Evolutionary conservation across 2,797 vertebrate species (phyloP).

Genomic region (Spinus pinus): DNA sequence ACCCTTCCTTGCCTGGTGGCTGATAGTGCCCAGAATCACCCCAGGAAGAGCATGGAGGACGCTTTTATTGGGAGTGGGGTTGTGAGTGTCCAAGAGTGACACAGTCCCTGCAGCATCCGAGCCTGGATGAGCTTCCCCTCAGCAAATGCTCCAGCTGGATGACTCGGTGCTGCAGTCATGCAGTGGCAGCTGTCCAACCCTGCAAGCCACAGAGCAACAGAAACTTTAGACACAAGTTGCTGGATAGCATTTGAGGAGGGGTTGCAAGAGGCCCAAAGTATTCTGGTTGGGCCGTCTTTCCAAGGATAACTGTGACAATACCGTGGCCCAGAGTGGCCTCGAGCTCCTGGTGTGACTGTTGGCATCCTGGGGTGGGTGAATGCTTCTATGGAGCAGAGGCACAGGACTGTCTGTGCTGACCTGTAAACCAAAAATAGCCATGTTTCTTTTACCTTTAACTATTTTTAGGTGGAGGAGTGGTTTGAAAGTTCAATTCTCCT

Average conservation of each 20-base stretch:
- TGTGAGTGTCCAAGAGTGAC: neutral
- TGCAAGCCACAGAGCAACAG: neutral
- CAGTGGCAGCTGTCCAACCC: neutral
- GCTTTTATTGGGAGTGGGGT: fast-evolving
- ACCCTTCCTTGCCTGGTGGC: neutral
- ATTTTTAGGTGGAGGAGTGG: neutral
- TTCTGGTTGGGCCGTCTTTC: neutral
- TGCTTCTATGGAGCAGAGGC: neutral
- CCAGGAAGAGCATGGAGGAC: neutral
- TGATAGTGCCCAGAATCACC: neutral
- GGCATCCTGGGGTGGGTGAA: neutral
- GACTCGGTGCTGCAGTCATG: fast-evolving
- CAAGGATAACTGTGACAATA: neutral
- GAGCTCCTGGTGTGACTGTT: neutral
- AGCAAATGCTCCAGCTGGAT: neutral
- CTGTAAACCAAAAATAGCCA: neutral
- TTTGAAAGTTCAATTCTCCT: neutral
- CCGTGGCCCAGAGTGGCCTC: fast-evolving
- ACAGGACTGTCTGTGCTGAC: neutral
- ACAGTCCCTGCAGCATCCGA: neutral
- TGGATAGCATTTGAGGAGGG: neutral
- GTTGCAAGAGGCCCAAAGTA: neutral
- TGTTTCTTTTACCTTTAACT: neutral
- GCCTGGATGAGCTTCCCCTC: neutral
- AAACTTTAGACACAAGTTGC: neutral